A percentile compares a stretch with the other conserved stretches of the same genome.
These are phyloP conservation scores for Rattus rattus DNA, from an alignment of 2,113 vertebrate species.

Conservation along the genomic window DNA sequence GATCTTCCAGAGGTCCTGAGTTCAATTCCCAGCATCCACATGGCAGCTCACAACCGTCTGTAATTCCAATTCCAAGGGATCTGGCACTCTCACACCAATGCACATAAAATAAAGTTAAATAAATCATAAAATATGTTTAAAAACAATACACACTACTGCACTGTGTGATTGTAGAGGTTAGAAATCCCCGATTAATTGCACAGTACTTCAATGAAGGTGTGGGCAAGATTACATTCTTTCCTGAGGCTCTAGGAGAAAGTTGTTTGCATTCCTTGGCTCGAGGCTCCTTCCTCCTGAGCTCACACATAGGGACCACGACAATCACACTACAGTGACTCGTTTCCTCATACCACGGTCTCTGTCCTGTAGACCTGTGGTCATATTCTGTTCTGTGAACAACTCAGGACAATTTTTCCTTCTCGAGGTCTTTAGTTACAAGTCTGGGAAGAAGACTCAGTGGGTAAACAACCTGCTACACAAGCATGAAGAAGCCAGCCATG, in stretches of 20 bases:
- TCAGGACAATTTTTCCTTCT: not conserved
- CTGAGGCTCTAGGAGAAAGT: not conserved
- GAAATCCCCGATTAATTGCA: conserved; percentile 8
- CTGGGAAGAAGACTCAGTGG: not conserved
- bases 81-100: no score
- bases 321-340: no score
- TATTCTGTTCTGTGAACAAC: not conserved
- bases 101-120: no score
- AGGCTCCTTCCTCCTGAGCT: not conserved
- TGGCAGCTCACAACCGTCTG: no score
- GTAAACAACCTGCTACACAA: no score
- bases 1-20: no score
- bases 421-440: not conserved
- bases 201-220: not conserved
- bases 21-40: no score
- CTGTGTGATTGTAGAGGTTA: not conserved
- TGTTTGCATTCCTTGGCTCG: not conserved
- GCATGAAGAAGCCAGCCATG: no score
- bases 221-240: not conserved
- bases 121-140: no score
- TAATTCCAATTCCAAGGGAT: no score
- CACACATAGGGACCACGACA: not conserved
- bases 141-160: not conserved
- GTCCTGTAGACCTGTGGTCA: not conserved
- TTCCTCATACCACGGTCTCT: not conserved